These are phyloP conservation scores for Rhinoptilus africanus DNA, from an alignment of 2,113 vertebrate genomes.

Conservation along the genomic window DNA sequence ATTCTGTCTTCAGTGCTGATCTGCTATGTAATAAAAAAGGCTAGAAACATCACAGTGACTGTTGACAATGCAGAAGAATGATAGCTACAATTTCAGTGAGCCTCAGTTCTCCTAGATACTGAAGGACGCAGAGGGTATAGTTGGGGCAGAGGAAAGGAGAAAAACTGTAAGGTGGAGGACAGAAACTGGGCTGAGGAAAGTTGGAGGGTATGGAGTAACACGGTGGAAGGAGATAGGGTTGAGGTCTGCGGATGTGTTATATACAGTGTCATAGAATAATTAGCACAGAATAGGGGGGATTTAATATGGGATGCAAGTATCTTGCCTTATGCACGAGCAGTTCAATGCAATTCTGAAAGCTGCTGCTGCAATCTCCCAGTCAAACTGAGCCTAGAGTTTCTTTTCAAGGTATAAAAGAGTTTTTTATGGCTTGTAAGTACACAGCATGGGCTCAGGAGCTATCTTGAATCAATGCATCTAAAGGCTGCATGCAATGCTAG, in stretches of 20 bases:
- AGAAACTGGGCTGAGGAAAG: background rate
- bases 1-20: background rate
- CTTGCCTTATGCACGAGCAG: accelerated
- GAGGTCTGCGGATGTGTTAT: background rate
- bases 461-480: background rate
- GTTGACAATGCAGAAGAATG: background rate
- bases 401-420: background rate
- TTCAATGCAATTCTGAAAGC: background rate
- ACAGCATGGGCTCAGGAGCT: background rate
- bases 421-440: background rate
- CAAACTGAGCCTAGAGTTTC: background rate
- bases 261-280: background rate
- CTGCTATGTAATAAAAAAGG: background rate
- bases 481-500: background rate
- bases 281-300: accelerated
- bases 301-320: background rate
- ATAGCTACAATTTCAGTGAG: background rate
- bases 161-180: background rate
- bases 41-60: background rate
- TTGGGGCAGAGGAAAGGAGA: accelerated
- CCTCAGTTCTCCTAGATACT: background rate
- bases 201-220: background rate
- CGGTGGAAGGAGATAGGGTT: background rate
- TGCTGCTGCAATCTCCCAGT: background rate
- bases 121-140: background rate